Evolutionary conservation across 37 sponge, comb jelly and placozoan genomes (phyloP), one percentile per base, ranked within the genome.

Genomic region (Aplysina aerophoba): DNA sequence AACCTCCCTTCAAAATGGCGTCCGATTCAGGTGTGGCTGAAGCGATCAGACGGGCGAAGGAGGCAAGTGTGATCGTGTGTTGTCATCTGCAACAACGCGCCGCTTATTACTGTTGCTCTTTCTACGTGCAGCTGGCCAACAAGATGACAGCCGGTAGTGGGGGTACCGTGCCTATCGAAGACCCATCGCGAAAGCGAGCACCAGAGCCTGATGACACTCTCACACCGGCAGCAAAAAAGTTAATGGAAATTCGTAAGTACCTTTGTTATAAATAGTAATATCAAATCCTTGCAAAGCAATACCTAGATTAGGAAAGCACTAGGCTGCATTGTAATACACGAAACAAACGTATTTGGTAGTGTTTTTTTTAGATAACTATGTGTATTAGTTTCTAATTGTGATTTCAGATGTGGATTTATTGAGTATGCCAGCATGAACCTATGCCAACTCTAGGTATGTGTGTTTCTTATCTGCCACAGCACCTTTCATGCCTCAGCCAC

Each of bases 21-120:
- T 68, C 25, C 15, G 34, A 68, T 62, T 57, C 39, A 22, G 30
- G 67, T 37, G 31, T 91, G 0, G 89, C 86, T 11, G 94, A 90
- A 61, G 94, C 94, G 0, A 55, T 86, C 16, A 90, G 59, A 71
- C 61, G 86, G 54, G 94, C 94, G 0, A 73, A 63, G 73, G 94
- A 94, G 89, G 94, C n/a, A 25, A 88, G 73, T 60, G 20, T 82
- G 39, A 73, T 30, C 80, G 89, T 39, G 71, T 73, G 59, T 33
- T 20, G 55, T 66, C 14, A 60, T 64, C 4, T 27, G 57, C 27
- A 40, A 30, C 33, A 8, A 21, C 54, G 68, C 25, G 55, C 79
- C 36, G 16, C 5, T 35, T 3, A 39, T 21, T 57, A 15, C 2
- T 81, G 16, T 22, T 50, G 33, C 31, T 84, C 60, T 37, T 37